Conservation (phyloP, 2,888 invertebrate species). For the Sacculina carcini region DNA sequence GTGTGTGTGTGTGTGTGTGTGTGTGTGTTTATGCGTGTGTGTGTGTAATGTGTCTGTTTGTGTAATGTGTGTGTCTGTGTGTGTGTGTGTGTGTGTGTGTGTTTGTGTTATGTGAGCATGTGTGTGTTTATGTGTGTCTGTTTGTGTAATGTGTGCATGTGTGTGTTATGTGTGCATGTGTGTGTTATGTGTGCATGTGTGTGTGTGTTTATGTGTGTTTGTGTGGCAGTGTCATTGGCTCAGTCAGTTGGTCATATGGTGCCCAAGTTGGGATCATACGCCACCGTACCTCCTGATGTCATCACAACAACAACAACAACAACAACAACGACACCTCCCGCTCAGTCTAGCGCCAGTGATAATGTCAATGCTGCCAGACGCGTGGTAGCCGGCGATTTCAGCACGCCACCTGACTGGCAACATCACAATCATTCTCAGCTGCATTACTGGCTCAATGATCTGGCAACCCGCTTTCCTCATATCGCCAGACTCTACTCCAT, state of each 20-base stretch:
- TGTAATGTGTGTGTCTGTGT: too few species aligned
- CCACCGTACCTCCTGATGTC: neutral
- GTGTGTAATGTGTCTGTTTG: too few species aligned
- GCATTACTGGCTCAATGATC: conserved; percentile 34
- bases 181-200: neutral
- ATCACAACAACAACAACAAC: neutral
- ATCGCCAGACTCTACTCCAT: conserved; percentile 50
- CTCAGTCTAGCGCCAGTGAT: neutral
- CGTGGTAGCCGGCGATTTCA: neutral
- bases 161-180: too few species aligned
- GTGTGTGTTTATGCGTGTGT: too few species aligned
- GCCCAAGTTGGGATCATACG: neutral
- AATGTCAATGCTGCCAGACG: neutral
- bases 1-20: too few species aligned
- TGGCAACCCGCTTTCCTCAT: conserved; percentile 34
- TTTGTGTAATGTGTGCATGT: too few species aligned
- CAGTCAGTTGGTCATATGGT: neutral
- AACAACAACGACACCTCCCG: conserved; percentile 2
- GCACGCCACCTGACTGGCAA: conserved; percentile 23
- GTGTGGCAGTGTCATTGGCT: neutral
- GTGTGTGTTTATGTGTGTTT: neutral
- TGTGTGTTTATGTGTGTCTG: too few species aligned
- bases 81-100: too few species aligned
- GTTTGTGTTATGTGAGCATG: too few species aligned
- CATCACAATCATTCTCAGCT: conserved; percentile 55